These are phyloP conservation scores for Fistularia commersonii DNA, from an alignment of 2,797 vertebrate genomes.

Conservation along the genomic window DNA sequence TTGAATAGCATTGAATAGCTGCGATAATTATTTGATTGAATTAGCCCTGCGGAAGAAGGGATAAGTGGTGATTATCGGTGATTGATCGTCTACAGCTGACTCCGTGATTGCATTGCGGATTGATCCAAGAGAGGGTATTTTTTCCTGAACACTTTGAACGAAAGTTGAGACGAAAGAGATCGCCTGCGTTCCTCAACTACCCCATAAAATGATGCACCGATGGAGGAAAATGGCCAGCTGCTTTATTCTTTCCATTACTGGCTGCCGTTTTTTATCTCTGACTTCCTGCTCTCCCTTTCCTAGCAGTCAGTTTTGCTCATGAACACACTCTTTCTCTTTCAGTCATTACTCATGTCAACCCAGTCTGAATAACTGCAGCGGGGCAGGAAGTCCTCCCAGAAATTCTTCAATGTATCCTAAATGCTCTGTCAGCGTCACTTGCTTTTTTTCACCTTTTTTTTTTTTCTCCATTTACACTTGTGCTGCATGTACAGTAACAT, in stretches of 20 bases:
- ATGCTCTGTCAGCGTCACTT: neutral
- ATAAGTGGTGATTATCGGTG: slow-evolving; percentile 42
- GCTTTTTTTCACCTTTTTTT: neutral
- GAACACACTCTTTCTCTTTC: neutral
- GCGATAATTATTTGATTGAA: slow-evolving; percentile 40
- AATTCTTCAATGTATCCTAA: neutral
- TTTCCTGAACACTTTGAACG: slow-evolving; percentile 14
- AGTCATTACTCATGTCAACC: slow-evolving; percentile 2
- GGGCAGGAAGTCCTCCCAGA: slow-evolving; percentile 3
- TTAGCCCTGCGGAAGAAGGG: slow-evolving; percentile 16
- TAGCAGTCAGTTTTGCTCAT: neutral
- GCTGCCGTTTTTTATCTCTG: neutral
- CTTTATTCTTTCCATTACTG: neutral
- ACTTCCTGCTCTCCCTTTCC: neutral
- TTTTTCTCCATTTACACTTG: neutral
- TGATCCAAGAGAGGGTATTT: slow-evolving; percentile 18
- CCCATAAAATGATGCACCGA: neutral
- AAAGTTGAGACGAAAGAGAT: slow-evolving; percentile 3
- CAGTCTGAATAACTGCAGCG: neutral
- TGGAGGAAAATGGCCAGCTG: slow-evolving; percentile 4
- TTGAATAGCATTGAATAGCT: neutral
- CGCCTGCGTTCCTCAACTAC: neutral
- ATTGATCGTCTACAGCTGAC: slow-evolving; percentile 36
- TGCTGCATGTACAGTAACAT: no score
- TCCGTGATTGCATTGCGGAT: slow-evolving; percentile 9